phyloP scores from a whole-genome alignment of 2,113 vertebrate genomes.

The Rhabdomys dilectus region DNA sequence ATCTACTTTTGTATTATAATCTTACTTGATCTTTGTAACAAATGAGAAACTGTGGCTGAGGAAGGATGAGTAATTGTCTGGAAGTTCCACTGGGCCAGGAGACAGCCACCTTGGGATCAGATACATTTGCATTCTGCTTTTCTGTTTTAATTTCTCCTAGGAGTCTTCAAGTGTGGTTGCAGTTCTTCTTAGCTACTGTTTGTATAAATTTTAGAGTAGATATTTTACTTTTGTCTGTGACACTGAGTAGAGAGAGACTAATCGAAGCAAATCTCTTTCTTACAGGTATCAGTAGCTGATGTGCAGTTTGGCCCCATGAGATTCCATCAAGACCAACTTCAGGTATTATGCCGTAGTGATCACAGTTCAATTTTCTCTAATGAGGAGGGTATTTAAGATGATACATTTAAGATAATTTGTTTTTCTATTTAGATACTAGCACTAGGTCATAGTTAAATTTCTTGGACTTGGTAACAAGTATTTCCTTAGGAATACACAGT shows the following conservation, averaged over 20 bases:
- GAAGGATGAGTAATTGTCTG: neutral
- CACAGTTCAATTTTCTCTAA: neutral
- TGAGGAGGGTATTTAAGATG: neutral
- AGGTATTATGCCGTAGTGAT: constrained; percentile 88
- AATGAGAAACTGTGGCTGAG: constrained; percentile 10
- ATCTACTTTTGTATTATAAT: neutral
- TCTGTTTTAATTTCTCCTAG: neutral
- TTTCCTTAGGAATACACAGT: constrained; percentile 8
- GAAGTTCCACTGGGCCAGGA: neutral
- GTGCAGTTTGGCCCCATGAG: constrained; percentile 99
- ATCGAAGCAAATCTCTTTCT: constrained; percentile 71
- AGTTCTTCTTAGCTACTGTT: neutral
- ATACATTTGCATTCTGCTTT: neutral
- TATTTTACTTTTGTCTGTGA: constrained; percentile 4
- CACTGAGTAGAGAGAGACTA: neutral
- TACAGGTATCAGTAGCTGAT: constrained; percentile 92
- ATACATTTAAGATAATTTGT: neutral
- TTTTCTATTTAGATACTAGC: neutral
- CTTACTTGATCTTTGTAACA: constrained; percentile 1
- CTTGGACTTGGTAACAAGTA: neutral
- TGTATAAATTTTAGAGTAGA: neutral
- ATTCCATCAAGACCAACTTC: constrained; percentile 97
- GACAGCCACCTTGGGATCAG: neutral
- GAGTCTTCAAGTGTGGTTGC: neutral
- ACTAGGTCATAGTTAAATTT: neutral